Evolutionary conservation across 2,888 invertebrate species (phyloP).

Genomic region (Agrochola lychnidis): DNA sequence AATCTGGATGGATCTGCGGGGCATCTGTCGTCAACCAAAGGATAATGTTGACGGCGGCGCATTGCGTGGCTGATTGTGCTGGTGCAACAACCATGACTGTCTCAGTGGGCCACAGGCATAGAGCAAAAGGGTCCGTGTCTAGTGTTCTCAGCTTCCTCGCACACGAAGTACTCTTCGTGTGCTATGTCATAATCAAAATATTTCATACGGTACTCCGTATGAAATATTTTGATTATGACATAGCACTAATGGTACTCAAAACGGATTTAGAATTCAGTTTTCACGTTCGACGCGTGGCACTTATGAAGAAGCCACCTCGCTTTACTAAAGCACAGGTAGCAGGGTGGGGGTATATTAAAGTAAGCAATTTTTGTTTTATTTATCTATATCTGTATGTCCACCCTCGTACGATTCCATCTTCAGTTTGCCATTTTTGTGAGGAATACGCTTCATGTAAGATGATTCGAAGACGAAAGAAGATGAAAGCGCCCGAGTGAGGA

Average conservation of each 20-base stretch:
- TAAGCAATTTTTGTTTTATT: slow-evolving; percentile 7
- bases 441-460: background rate
- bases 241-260: slow-evolving; percentile 19
- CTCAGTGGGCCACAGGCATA: slow-evolving; percentile 5
- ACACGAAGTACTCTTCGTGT: too few species aligned
- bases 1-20: slow-evolving; percentile 32
- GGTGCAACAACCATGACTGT: fast-evolving
- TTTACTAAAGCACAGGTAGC: slow-evolving; percentile 11
- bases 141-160: fast-evolving
- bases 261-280: background rate
- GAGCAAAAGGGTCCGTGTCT: background rate
- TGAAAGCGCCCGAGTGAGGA: background rate
- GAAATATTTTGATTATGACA: background rate
- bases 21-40: slow-evolving; percentile 63
- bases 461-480: background rate
- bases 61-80: slow-evolving; percentile 46
- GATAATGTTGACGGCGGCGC: slow-evolving; percentile 58
- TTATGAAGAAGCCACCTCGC: slow-evolving; percentile 12
- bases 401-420: background rate
- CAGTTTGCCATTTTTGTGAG: background rate
- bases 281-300: slow-evolving; percentile 9
- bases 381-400: background rate
- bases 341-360: slow-evolving; percentile 27
- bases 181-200: too few species aligned
- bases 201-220: too few species aligned